Base-by-base conservation (phyloP, 2,797 vertebrate species). In the Enteromius treurensis region DNA sequence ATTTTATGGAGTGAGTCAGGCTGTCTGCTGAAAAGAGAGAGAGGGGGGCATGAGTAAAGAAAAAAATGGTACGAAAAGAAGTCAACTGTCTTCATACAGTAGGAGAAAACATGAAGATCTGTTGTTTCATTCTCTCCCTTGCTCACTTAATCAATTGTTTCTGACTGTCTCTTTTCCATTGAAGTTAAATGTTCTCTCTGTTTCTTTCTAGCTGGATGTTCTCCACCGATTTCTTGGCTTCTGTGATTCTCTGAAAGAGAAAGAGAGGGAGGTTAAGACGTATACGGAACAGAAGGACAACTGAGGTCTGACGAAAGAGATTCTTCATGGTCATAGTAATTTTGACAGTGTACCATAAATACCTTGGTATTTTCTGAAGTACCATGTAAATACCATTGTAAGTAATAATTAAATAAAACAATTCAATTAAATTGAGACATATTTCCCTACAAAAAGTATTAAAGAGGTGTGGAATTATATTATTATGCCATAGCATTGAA, bases 1-100 rank as follows among this genome's bases (percentile, higher is more conserved):
- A 49, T 80, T 88, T 91, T 90, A 79, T 77, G 19, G 45, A 88
- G 69, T 70, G 88, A 87, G 84, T 86, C 84, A 60, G 80, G 74
- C 60, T 69, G 83, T 86, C 62, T 65, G 77, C 80, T 79, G 15
- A 71, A 77, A 45, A 45, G 51, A 64, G 58, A 37, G 79, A 19
- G 73, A 51, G 74, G 67, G 81, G 58, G n/a, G 67, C 21, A 78
- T 26, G 75, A 71, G 49, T 34, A 68, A 62, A 64, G 49, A 37
- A 47, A 37, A 37, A 51, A 77, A 70, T 21, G 1, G 4, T 7
- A 13, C 19, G 15, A 32, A 71, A 47, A 71, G 14, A 51, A 9
- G 23, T 49, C 10, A 17, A 37, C 37, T 23, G 74, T 67, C 71
- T 53, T 79, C 23, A 47, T 83, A 42, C 79, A 79, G 75, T 82